Conservation (phyloP, 2,113 vertebrate species). For the Pterocles orientalis region DNA sequence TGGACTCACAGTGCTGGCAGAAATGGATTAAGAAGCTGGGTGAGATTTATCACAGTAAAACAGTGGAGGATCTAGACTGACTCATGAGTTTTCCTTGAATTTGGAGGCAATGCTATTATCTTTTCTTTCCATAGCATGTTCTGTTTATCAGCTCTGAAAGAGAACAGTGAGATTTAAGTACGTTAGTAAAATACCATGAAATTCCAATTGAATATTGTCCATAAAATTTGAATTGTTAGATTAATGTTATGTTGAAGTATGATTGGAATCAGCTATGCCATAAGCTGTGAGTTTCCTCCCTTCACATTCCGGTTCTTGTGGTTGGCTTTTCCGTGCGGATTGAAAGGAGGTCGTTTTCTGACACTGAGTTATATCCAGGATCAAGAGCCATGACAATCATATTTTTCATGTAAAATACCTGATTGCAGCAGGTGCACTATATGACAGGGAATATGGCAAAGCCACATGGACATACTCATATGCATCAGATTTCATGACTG, state of each 20-base stretch:
- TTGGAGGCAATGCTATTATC: not conserved
- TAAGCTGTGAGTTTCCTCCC: not conserved
- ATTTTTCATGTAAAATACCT: not conserved
- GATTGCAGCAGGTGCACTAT: not conserved
- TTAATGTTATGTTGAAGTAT: not conserved
- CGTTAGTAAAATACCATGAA: not conserved
- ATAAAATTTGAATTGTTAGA: not conserved
- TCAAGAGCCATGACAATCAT: not conserved
- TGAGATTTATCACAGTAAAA: not conserved
- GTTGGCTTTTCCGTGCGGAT: not conserved
- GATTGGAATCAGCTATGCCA: not conserved
- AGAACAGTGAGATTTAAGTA: not conserved
- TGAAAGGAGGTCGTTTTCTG: not conserved
- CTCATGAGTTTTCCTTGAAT: not conserved
- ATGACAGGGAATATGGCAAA: slow-evolving; percentile 11
- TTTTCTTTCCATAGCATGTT: not conserved
- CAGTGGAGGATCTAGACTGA: not conserved
- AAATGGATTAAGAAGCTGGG: not conserved
- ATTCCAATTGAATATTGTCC: not conserved
- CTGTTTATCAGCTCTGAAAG: not conserved
- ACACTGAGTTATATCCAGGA: not conserved
- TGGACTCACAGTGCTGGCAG: not conserved
- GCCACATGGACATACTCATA: not conserved
- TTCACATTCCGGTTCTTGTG: not conserved
- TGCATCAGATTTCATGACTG: slow-evolving; percentile 1